A percentile compares a stretch with the other conserved stretches of the same genome.
phyloP scores from a whole-genome alignment of 2,888 invertebrate genomes.

The Adela reaumurella region DNA sequence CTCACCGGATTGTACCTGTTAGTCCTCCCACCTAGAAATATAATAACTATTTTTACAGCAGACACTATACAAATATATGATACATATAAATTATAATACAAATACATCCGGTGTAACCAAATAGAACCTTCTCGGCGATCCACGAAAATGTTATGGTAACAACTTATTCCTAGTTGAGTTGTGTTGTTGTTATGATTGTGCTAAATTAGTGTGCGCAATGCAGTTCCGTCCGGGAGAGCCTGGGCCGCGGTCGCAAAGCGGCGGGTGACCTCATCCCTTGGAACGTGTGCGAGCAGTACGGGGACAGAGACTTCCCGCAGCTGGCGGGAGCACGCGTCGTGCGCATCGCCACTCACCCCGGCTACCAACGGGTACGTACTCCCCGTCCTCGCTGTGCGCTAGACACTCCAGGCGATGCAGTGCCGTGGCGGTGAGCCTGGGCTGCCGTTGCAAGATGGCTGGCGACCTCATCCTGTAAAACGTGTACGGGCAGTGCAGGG shows the following conservation, averaged over 20 bases:
- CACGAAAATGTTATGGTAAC: no score
- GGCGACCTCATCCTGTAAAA: constrained; percentile 99
- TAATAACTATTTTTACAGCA: no score
- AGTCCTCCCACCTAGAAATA: no score
- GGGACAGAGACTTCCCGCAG: constrained; percentile 89
- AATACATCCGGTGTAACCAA: not conserved
- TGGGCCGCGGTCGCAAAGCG: constrained; percentile 84
- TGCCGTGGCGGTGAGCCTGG: constrained; percentile 73
- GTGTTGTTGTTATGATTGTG: not conserved
- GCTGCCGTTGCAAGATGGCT: constrained; percentile 84
- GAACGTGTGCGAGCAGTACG: constrained; percentile 96
- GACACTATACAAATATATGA: no score
- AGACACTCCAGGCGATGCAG: no score
- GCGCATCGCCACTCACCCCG: constrained; percentile 96
- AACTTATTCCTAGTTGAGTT: no score
- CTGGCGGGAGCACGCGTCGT: constrained; percentile 89
- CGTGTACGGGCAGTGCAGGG: constrained; percentile 92
- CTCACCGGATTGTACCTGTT: no score
- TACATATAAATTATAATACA: not conserved
- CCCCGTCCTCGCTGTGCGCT: no score
- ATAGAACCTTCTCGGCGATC: not conserved
- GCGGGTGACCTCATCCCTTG: constrained; percentile 98
- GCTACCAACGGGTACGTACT: constrained; percentile 86
- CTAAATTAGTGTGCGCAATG: not conserved
- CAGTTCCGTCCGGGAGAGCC: constrained; percentile 69